Conservation (phyloP, 2,113 vertebrate genomes). For the Tachycineta bicolor region DNA sequence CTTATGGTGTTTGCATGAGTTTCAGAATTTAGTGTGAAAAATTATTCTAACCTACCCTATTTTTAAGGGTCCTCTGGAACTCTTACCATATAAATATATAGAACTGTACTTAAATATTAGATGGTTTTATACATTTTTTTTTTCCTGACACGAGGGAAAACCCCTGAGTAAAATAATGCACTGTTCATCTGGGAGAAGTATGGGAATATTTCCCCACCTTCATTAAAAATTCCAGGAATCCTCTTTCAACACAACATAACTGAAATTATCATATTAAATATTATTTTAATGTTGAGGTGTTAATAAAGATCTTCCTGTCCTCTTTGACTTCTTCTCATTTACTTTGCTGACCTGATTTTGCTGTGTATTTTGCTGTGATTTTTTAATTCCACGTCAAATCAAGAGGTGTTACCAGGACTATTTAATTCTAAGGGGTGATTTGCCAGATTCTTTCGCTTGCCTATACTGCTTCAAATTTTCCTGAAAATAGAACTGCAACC, state of each 20-base stretch:
- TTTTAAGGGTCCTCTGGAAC: background rate
- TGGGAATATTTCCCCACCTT: background rate
- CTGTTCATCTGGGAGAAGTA: background rate
- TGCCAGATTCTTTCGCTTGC: background rate
- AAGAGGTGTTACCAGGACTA: background rate
- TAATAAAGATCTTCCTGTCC: background rate
- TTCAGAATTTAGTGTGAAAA: constrained; percentile 19
- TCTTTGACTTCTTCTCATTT: background rate
- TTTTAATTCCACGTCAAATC: background rate
- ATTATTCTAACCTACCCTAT: background rate
- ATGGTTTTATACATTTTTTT: background rate
- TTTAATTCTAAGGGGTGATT: background rate
- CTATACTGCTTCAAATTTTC: background rate
- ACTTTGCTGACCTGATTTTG: background rate
- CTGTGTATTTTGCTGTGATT: background rate
- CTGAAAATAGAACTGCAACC: background rate
- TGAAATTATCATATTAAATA: background rate
- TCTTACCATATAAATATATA: background rate
- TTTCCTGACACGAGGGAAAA: background rate
- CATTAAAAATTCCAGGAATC: background rate
- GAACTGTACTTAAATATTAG: background rate
- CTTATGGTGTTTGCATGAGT: background rate
- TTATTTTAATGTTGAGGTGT: background rate
- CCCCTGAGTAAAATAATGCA: background rate
- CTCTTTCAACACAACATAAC: background rate